These are phyloP conservation scores for Cairina moschata DNA, from an alignment of 2,113 vertebrate genomes.

Conservation along the genomic window DNA sequence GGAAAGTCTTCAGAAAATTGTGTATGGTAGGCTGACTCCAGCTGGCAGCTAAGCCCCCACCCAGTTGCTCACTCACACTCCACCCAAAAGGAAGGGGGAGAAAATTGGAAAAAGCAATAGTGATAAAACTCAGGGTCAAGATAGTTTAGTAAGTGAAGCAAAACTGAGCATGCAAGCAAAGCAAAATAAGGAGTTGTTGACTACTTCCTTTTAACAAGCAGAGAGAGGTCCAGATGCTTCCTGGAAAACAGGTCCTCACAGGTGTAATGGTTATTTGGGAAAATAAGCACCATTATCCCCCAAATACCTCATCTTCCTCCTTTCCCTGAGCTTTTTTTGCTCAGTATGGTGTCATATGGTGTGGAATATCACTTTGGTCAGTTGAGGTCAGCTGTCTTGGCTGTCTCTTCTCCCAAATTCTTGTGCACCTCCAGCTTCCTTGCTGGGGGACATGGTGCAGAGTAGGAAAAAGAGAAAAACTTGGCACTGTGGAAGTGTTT, in stretches of 20 bases:
- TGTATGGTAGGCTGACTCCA: rapidly evolving
- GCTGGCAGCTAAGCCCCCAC: not conserved
- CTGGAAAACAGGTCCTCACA: not conserved
- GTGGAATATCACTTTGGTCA: not conserved
- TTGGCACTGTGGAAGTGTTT: not conserved
- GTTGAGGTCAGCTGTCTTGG: not conserved
- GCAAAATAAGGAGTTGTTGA: not conserved
- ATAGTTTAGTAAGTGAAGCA: not conserved
- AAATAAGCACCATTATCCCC: not conserved
- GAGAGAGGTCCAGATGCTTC: not conserved
- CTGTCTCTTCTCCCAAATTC: not conserved
- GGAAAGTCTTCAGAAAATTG: not conserved
- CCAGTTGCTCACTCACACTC: not conserved
- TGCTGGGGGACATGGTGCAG: rapidly evolving
- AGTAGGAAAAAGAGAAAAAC: not conserved
- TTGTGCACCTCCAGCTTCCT: not conserved
- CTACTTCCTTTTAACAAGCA: not conserved
- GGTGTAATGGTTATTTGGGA: not conserved
- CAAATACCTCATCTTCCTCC: not conserved
- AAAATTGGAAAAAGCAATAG: not conserved
- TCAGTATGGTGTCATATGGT: too few relatives aligned
- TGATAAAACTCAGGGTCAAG: not conserved
- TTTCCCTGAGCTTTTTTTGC: too few relatives aligned
- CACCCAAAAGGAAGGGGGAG: not conserved
- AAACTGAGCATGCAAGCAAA: not conserved